Evolutionary conservation across 1,140 invertebrate genomes (phyloP), one percentile per base, ranked within the genome.

Genomic region (Drosophila asahinai): DNA sequence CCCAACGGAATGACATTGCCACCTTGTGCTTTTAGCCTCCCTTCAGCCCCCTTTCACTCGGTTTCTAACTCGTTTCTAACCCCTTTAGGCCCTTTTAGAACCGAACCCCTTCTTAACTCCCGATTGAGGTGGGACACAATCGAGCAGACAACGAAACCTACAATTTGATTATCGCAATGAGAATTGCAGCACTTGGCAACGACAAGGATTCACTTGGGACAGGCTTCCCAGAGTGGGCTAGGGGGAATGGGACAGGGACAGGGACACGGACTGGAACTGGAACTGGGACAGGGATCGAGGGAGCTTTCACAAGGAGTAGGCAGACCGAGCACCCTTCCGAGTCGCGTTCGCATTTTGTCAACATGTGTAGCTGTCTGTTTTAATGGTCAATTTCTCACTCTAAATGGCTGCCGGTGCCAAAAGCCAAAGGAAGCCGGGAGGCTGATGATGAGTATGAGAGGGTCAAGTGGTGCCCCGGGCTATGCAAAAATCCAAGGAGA

Each of bases 321-420:
- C n/a, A 12, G 33, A 12, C 22, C 19, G 3, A n/a, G 49, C 60
- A 60, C 27, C 49, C 64, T 61, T 58, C 36, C 64, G 64, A 74
- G 62, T 72, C 80, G 77, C 83, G 83, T 66, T 82, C 81, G 83
- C 87, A 91, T 91, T 74, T 91, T 91, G 87, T 91, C 87, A 91
- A 89, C 89, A 87, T 89, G 72, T 89, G 84, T 89, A 89, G 81
- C 84, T 89, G 86, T 90, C 86, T 81, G 81, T 81, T 91, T 89
- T 91, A 92, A 91, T 92, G 91, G 91, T 74, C 91, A 92, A 92
- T 92, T 92, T 92, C 86, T 92, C 91, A 92, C 91, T 81, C 91
- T 92, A 92, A 92, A 92, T 92, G 86, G 81, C 55, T 51, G 54
- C 67, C 36, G 67, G 52, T 49, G 67, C 72, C 59, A 30, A 77